phyloP scores from a whole-genome alignment of 92 coral and sea anemone genomes.

The Paramuricea clavata region DNA sequence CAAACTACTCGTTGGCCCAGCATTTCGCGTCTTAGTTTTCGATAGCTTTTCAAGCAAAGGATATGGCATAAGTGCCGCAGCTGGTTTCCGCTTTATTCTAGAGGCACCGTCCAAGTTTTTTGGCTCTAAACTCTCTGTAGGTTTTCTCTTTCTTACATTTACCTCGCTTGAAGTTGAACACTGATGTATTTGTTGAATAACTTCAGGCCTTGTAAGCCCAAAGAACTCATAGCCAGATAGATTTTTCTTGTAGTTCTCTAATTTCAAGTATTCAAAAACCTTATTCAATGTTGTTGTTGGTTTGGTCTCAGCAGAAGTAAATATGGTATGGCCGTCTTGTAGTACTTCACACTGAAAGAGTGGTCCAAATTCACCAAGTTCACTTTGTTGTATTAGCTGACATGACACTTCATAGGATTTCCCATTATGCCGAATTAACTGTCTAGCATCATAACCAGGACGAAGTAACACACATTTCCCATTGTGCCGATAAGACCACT shows the following conservation, averaged over 20 bases:
- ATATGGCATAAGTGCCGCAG: slow-evolving; percentile 13
- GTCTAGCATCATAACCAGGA: slow-evolving; percentile 44
- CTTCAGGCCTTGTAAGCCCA: slow-evolving; percentile 54
- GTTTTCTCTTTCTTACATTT: no score
- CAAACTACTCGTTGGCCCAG: slow-evolving; percentile 53
- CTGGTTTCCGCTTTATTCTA: slow-evolving; percentile 37
- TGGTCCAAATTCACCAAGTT: slow-evolving; percentile 4
- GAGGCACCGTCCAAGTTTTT: not conserved
- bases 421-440: slow-evolving; percentile 33
- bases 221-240: slow-evolving; percentile 42
- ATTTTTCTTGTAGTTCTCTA: slow-evolving; percentile 48
- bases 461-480: slow-evolving; percentile 44
- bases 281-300: slow-evolving; percentile 45
- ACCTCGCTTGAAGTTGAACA: no score
- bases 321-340: slow-evolving; percentile 8
- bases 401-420: slow-evolving; percentile 50
- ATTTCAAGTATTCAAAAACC: slow-evolving; percentile 37
- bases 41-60: slow-evolving; percentile 44
- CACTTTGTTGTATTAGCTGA: slow-evolving; percentile 23
- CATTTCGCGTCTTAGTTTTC: slow-evolving; percentile 45
- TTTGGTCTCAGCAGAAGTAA: slow-evolving; percentile 27
- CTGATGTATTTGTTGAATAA: slow-evolving; percentile 21
- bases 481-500: slow-evolving; percentile 43
- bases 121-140: slow-evolving; percentile 1
- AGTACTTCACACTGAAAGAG: slow-evolving; percentile 15